Evolutionary conservation across 2,797 vertebrate species (phyloP), one percentile per base, ranked within the genome.

Genomic region (Orientallactaga sibirica): DNA sequence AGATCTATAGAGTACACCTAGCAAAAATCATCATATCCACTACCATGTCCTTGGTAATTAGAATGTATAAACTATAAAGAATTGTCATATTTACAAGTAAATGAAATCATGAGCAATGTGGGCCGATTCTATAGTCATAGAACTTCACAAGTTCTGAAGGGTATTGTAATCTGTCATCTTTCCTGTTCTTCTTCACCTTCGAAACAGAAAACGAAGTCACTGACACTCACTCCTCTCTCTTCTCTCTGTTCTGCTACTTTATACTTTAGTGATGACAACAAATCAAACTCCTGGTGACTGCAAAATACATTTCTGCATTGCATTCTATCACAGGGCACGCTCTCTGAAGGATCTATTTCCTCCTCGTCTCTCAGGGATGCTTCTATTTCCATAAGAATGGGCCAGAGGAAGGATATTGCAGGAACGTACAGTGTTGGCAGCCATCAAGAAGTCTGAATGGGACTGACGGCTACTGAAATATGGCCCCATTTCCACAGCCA

Each of bases 241-340:
- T 43, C 27, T 79, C 61, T 71, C 88, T 73, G 48, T 22, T 89
- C 85, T 62, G 61, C 71, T 91, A 73, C 89, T 91, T 87, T 79
- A 27, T 48, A 71, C 71, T 90, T 95, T 67, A 95, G 89, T 61
- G 88, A 91, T 2, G 71, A 61, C 68, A 86, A 86, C 90, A 96
- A 94, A 96, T 95, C 91, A 93, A 96, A 90, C 52, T 94, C 78
- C 4, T n/a, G 25, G 77, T 90, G 78, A 10, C 90, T 74, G 70
- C 88, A 52, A 88, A 94, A 90, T 94, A 92, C 83, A 90, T 93
- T 58, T 92, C 81, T 73, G 66, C 11, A 27, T 62, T 93, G 79
- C 61, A 43, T 29, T 91, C 73, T 25, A 91, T 83, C 79, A 75
- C 67, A 73, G 88, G 66, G 74, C 3, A 88, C 90, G 85, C 41